Base-by-base conservation (phyloP, 2,113 vertebrate genomes). In the Ascaphus truei region DNA sequence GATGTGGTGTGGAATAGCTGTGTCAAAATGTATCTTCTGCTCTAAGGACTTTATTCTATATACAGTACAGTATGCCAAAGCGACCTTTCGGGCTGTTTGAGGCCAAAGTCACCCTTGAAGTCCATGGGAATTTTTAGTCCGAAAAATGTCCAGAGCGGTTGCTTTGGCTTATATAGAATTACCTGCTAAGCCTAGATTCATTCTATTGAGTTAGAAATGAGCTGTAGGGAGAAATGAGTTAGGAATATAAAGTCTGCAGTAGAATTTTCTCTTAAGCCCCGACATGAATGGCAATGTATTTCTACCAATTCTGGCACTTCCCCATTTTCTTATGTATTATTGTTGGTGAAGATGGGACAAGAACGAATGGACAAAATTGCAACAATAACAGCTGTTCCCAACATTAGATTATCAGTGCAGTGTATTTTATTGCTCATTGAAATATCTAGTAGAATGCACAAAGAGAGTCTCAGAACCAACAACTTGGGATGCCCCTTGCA, bases 351-450 rank as follows among this genome's bases (percentile, higher is more conserved):
- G 15, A 26, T 22, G 9, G 43, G 45, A 27, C 52, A 45, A 68
- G 53, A 68, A 68, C 25, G n/a, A 48, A 59, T 36, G 29, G 58
- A 23, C 65, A 30, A 68, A 36, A 48, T 68, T 57, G 30, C 15
- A 2, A 37, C 15, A 36, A 34, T n/a, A 36, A 58, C 23, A 7
- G 41, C 39, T 48, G 30, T 41, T 37, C 53, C 16, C 52, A 15
- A 7, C 18, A n/a, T 11, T 9, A 5, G 13, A 29, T 39, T 27
- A 41, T 41, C 13, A 12, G 37, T 4, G 8, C 37, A n/a, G n/a
- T 3, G 37, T 41, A 41, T 41, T 41, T 41, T 31, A 27, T 34
- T n/a, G 20, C 4, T 8, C 12, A 41, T 47, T 33, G 22, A 23
- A n/a, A 55, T 31, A 34, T 62, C 43, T 62, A 43, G 29, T 18